phyloP scores from a whole-genome alignment of 2,113 vertebrate species.

The Sinosuthora webbiana region DNA sequence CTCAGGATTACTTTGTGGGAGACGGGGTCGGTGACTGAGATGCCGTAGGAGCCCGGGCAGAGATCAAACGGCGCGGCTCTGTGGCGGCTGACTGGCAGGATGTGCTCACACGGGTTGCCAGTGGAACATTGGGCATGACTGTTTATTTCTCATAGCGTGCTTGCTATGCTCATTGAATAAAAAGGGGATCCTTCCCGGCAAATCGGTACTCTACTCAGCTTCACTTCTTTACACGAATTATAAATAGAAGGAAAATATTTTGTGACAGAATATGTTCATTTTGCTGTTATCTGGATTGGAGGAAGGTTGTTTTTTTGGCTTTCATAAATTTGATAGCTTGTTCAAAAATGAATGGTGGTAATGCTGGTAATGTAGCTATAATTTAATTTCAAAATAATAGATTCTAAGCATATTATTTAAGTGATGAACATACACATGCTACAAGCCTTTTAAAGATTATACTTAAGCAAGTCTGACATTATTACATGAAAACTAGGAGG shows the following conservation, averaged over 20 bases:
- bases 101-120: background rate
- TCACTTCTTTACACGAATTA: background rate
- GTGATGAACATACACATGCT: background rate
- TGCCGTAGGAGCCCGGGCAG: no score
- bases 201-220: background rate
- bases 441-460: background rate
- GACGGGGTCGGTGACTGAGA: background rate
- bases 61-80: background rate
- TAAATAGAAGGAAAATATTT: conserved; percentile 1
- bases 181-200: conserved; percentile 39
- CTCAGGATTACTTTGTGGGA: background rate
- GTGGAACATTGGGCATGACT: background rate
- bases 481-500: background rate
- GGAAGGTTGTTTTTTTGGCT: background rate
- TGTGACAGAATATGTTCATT: background rate
- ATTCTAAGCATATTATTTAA: background rate
- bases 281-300: background rate
- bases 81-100: background rate
- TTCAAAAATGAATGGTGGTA: conserved; percentile 3
- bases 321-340: background rate
- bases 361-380: background rate
- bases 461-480: background rate
- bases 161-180: background rate
- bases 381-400: conserved; percentile 16
- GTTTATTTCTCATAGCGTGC: conserved; percentile 12